A percentile compares a stretch with the other conserved stretches of the same genome.
Conservation (phyloP, 1,140 invertebrate species). For the Drosophila tani region DNA sequence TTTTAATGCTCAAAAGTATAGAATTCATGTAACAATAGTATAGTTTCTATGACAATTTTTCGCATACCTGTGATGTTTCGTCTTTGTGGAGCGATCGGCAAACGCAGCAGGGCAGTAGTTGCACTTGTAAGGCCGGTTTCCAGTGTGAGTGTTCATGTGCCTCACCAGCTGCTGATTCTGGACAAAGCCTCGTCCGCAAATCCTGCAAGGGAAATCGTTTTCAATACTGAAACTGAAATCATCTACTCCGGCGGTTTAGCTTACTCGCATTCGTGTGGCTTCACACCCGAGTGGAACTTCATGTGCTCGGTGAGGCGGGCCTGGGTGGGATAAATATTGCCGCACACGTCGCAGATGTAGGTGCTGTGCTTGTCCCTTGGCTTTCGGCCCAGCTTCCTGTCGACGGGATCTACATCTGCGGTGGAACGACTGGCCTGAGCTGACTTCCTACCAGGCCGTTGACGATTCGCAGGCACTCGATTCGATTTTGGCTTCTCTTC, state of each 20-base stretch:
- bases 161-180: conserved; percentile 77
- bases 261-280: conserved; percentile 82
- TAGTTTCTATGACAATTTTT: too few relatives aligned
- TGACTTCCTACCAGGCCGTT: conserved; percentile 17
- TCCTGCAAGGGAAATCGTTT: conserved; percentile 36
- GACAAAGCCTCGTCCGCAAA: conserved; percentile 77
- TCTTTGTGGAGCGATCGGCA: conserved; percentile 87
- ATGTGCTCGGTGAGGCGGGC: conserved; percentile 78
- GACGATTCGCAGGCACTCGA: conserved; percentile 4
- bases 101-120: conserved; percentile 89
- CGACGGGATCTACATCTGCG: background rate
- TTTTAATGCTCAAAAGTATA: too few relatives aligned
- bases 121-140: conserved; percentile 88
- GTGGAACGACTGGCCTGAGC: background rate
- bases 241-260: background rate
- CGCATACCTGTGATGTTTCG: conserved; percentile 86
- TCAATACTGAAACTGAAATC: background rate
- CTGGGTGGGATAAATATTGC: conserved; percentile 77
- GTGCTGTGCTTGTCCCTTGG: conserved; percentile 55
- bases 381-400: conserved; percentile 62
- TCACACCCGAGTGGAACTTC: conserved; percentile 75
- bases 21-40: too few relatives aligned
- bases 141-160: conserved; percentile 82
- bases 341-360: conserved; percentile 82
- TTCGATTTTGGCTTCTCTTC: conserved; percentile 6